Conservation (phyloP, 1,140 invertebrate genomes). For the Drosophila trapezifrons region DNA sequence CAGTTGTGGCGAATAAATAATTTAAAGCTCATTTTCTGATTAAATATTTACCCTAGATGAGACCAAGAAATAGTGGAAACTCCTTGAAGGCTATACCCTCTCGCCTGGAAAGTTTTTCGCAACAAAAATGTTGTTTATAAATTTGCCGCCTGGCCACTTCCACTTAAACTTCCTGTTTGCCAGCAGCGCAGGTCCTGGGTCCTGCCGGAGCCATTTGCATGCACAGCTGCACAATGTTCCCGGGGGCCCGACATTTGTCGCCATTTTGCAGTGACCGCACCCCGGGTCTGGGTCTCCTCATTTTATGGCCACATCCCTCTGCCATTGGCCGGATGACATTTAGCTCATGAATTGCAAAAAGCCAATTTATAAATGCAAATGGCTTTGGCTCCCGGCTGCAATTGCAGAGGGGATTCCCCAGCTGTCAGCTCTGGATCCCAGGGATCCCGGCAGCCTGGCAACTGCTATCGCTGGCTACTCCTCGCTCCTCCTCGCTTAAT, state of each 20-base stretch:
- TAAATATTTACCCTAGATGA: not conserved
- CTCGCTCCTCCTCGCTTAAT: slow-evolving; percentile 34
- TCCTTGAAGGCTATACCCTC: not conserved
- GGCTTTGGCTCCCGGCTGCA: slow-evolving; percentile 60
- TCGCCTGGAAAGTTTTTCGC: slow-evolving; percentile 3
- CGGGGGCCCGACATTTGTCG: slow-evolving; percentile 50
- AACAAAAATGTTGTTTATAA: slow-evolving; percentile 36
- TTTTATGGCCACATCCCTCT: slow-evolving; percentile 17
- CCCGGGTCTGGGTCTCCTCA: not conserved
- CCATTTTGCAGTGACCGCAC: slow-evolving; percentile 21
- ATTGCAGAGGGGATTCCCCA: slow-evolving; percentile 24
- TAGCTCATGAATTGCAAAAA: slow-evolving; percentile 81
- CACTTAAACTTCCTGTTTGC: slow-evolving; percentile 35
- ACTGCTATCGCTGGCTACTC: too few relatives aligned
- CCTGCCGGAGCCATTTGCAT: slow-evolving; percentile 75
- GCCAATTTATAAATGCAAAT: slow-evolving; percentile 83
- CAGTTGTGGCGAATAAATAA: too few relatives aligned
- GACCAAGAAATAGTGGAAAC: not conserved
- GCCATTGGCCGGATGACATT: slow-evolving; percentile 58
- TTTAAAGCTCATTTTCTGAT: not conserved
- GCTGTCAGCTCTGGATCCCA: slow-evolving; percentile 14
- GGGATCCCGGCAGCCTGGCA: slow-evolving; percentile 40
- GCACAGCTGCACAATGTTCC: slow-evolving; percentile 71
- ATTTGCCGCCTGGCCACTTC: slow-evolving; percentile 34
- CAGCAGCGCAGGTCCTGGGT: slow-evolving; percentile 17